Evolutionary conservation across 1,140 invertebrate genomes (phyloP).

Genomic region (Thalassaphorura encarpata): DNA sequence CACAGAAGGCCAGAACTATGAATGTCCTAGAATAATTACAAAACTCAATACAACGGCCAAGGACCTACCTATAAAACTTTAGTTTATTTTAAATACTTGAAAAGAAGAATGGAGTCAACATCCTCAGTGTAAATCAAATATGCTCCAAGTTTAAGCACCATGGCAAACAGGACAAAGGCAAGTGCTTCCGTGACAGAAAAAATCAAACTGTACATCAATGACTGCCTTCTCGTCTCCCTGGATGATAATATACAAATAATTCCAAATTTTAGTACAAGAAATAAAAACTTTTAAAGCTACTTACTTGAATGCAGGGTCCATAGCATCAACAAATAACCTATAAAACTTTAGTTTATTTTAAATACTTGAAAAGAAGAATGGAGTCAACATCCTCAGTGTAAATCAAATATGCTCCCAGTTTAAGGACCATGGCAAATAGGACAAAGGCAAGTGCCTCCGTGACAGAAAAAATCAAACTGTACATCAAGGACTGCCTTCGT

Average conservation of each 20-base stretch:
- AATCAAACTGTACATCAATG: background rate
- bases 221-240: background rate
- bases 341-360: too few relatives aligned
- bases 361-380: too few relatives aligned
- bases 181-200: background rate
- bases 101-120: too few relatives aligned
- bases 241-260: too few relatives aligned
- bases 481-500: background rate
- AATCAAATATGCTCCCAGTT: background rate
- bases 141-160: background rate
- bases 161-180: background rate
- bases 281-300: too few relatives aligned
- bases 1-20: slow-evolving; percentile 40
- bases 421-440: background rate
- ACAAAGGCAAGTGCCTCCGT: background rate
- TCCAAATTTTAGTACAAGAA: too few relatives aligned
- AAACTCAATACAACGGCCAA: too few relatives aligned
- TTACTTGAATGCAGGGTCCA: background rate
- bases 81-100: too few relatives aligned
- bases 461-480: background rate
- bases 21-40: slow-evolving; percentile 35
- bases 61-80: too few relatives aligned
- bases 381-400: too few relatives aligned
- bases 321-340: too few relatives aligned
- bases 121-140: background rate